Conservation (phyloP, 2,113 vertebrate species). For the Artemisiospiza belli region DNA sequence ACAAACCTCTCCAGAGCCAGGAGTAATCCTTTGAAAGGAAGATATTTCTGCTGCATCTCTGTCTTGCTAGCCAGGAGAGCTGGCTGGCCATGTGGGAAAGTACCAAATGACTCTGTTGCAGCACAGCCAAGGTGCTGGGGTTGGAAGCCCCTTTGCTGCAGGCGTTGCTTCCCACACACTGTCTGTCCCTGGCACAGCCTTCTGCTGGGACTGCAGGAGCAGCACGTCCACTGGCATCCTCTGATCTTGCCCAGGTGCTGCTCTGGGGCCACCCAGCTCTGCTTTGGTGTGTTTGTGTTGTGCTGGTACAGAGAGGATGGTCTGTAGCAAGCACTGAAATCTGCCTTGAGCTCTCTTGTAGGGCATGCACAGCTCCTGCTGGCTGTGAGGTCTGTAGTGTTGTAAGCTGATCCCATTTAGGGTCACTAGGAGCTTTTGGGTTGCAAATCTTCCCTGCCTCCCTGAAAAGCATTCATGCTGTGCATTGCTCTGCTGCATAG, state of each 20-base stretch:
- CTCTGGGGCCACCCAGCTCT: neutral
- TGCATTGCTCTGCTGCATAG: neutral
- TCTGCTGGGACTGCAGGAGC: neutral
- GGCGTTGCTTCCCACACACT: neutral
- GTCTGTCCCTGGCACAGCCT: neutral
- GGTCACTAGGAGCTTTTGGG: neutral
- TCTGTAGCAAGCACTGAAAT: neutral
- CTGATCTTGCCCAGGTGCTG: neutral
- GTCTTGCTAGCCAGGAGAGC: neutral
- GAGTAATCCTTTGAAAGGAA: neutral
- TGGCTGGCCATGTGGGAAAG: constrained; percentile 46
- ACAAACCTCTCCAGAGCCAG: neutral
- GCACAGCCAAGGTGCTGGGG: neutral
- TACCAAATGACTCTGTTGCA: neutral
- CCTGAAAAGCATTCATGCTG: rapidly evolving
- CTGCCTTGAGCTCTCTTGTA: neutral
- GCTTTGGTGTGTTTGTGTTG: neutral
- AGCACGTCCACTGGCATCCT: neutral
- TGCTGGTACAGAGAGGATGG: neutral
- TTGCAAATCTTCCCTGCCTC: neutral
- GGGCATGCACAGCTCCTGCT: neutral
- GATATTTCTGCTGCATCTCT: constrained; percentile 18
- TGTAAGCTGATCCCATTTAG: neutral
- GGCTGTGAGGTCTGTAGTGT: neutral
- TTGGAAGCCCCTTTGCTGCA: neutral